Evolutionary conservation across 2,113 vertebrate species (phyloP), one percentile per base, ranked within the genome.

Genomic region (Cyprinodon tularosa): DNA sequence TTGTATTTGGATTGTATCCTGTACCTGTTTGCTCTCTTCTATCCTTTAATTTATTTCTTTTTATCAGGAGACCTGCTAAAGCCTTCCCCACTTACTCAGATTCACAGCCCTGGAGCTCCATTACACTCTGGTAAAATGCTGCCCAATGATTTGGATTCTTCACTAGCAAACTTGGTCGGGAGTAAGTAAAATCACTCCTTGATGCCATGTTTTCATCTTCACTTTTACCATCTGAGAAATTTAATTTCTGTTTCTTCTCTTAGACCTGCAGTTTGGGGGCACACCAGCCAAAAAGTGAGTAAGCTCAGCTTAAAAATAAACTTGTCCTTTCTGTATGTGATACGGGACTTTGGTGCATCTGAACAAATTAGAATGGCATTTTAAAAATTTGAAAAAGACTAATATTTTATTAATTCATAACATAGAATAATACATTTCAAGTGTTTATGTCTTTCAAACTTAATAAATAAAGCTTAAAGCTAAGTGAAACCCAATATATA

Each of bases 221-320:
- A 17, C 13, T n/a, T n/a, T 3, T 20, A 7, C 50, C 50, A 8
- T 20, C n/a, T 57, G 6, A 57, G 50, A 53, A 20, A 53, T 57
- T 6, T 57, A 48, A 38, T 42, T 78, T 67, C 60, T 37, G 37
- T 62, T 22, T 12, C 11, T 77, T 65, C 47, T 90, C 78, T 72
- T 87, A 98, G 97, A 96, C 91, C 92, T 96, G 89, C 95, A 96
- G 88, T 96, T 97, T 93, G 96, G 95, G 90, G 95, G 95, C 84
- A 94, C 85, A 37, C 91, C 94, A 74, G 91, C 94, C 61, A 97
- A 98, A 94, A 96, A 95, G 96, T 98, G 92, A 96, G 96, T 81
- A 53, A 48, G 22, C 12, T 83, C 42, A 59, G 12, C 9, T 47
- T 59, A 29, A 79, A 71, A 65, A 10, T 50, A 36, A 50, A 62